Conservation (phyloP, 2,113 vertebrate genomes). For the Nothobranchius kuhntae region DNA sequence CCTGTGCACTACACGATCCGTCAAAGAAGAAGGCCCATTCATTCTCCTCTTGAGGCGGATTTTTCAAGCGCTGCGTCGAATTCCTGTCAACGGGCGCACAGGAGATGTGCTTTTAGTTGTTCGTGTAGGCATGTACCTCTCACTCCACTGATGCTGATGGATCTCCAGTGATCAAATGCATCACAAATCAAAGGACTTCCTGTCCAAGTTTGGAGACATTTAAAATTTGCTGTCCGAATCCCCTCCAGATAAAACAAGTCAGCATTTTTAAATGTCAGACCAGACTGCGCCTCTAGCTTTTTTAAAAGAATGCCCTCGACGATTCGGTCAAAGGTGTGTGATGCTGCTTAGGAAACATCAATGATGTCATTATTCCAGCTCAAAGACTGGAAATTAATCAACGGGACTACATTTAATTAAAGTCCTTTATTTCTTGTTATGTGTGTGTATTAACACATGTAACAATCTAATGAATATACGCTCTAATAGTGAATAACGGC, state of each 20-base stretch:
- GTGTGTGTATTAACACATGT: too few species aligned
- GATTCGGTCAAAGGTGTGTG: neutral
- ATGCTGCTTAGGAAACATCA: constrained; percentile 33
- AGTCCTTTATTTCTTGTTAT: too few species aligned
- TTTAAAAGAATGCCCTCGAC: constrained; percentile 7
- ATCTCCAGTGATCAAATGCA: constrained; percentile 31
- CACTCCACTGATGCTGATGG: constrained; percentile 10
- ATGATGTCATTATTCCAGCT: constrained; percentile 14
- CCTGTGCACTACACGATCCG: constrained; percentile 43
- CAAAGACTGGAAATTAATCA: constrained; percentile 29
- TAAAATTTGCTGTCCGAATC: constrained; percentile 26
- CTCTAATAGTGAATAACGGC: too few species aligned
- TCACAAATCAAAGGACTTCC: constrained; percentile 29
- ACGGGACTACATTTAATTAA: constrained; percentile 3
- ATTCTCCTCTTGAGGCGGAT: constrained; percentile 31
- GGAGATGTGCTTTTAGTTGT: constrained; percentile 46
- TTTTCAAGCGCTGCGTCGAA: constrained; percentile 44
- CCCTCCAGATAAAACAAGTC: constrained; percentile 34
- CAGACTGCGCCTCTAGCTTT: constrained; percentile 26
- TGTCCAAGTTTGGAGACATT: constrained; percentile 29
- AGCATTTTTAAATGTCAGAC: constrained; percentile 52
- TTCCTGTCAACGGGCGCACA: constrained; percentile 25
- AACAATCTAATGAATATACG: too few species aligned
- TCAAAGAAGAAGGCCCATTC: constrained; percentile 53
- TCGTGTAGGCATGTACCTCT: neutral